phyloP scores from a whole-genome alignment of 2,113 vertebrate species.

The Corythaixoides concolor region DNA sequence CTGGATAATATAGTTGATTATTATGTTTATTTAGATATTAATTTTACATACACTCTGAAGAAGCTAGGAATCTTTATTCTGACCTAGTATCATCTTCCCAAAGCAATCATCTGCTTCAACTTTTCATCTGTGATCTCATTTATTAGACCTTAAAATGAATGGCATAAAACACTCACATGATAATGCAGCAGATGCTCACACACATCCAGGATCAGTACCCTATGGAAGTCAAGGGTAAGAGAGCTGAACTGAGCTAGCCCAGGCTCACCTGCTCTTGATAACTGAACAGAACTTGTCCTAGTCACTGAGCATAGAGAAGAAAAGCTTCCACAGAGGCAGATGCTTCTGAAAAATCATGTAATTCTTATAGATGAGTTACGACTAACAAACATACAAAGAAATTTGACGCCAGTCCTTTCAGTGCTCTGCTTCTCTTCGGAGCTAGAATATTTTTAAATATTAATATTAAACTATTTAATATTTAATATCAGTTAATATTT shows the following conservation, averaged over 20 bases:
- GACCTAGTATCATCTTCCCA: neutral
- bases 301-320: neutral
- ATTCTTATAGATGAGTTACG: neutral
- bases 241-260: neutral
- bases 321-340: neutral
- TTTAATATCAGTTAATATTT: neutral
- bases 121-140: neutral
- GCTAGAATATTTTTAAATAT: neutral
- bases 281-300: neutral
- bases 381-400: neutral
- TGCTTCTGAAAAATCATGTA: neutral
- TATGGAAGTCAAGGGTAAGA: neutral
- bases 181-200: neutral
- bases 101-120: neutral
- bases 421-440: neutral
- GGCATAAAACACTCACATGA: neutral
- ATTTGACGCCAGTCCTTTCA: neutral
- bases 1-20: neutral
- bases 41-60: neutral
- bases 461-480: neutral
- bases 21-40: neutral
- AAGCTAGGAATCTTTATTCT: neutral
- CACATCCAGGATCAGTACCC: neutral
- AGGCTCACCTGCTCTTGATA: neutral
- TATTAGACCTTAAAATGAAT: neutral